Evolutionary conservation across 2,888 invertebrate species (phyloP).

Genomic region (Synergus umbraculus): DNA sequence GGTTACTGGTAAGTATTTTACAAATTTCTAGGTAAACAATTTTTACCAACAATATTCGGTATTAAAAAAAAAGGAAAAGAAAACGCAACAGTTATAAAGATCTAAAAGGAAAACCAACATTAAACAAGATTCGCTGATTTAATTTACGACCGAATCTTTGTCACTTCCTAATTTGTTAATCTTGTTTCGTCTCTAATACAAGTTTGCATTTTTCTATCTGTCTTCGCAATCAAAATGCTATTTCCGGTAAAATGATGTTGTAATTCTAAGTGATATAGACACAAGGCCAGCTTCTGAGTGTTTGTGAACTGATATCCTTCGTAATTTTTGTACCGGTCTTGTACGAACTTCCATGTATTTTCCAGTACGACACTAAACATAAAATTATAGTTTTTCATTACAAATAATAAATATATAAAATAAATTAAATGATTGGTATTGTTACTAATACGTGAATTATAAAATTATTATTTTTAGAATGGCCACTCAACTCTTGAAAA

Average conservation of each 20-base stretch:
- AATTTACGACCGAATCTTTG: neutral
- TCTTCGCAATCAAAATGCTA: slow-evolving; percentile 78
- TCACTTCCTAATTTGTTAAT: neutral
- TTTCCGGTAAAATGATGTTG: slow-evolving; percentile 87
- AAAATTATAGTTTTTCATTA: neutral
- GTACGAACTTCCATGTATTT: neutral
- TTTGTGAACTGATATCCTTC: slow-evolving; percentile 50
- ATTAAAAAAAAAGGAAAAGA: neutral
- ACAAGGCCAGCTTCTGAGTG: slow-evolving; percentile 81
- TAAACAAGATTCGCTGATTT: neutral
- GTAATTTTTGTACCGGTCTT: neutral
- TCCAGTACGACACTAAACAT: neutral
- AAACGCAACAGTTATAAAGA: neutral
- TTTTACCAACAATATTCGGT: neutral
- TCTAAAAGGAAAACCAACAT: neutral
- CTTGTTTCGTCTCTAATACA: neutral
- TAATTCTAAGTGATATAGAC: slow-evolving; percentile 85
- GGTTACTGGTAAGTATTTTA: neutral
- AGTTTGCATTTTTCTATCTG: neutral
- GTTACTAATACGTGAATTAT: neutral
- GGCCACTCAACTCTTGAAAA: neutral
- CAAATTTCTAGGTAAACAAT: neutral
- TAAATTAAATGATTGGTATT: neutral
- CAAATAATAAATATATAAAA: neutral
- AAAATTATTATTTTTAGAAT: neutral